Base-by-base conservation (phyloP, 35 echinoderm and acorn worm species). In the Apostichopus californicus region DNA sequence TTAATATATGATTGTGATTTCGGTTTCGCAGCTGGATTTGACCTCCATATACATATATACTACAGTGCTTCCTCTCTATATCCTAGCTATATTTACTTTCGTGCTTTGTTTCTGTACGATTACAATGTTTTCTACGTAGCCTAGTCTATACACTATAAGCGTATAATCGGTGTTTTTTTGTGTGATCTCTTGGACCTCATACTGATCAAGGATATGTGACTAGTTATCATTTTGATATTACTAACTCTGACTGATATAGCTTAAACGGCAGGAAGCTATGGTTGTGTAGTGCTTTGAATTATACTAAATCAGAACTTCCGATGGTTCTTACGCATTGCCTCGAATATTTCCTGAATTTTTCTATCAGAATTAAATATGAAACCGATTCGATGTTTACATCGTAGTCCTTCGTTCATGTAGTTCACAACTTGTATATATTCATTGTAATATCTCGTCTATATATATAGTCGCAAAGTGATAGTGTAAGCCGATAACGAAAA, bases 331-430 rank as follows among this genome's bases (percentile, higher is more conserved):
- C 52, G 86, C 86, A 89, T 89, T 89, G 86, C 86, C 86, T 89
- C 86, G 28, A 73, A 89, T 89, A 89, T 89, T 89, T 89, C 86
- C 86, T 89, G 86, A 89, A 89, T 89, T 28, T 89, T 89, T 89
- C 13, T 73, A 89, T 89, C 64, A 89, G 86, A 55, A 60, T 89
- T 66, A 89, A 89, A 89, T 89, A 89, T 66, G 80, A 82, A 82
- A 82, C 80, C 80, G 80, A 55, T 82, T 82, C 80, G 14, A 82
- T 57, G 80, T 82, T 57, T 82, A 82, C 80, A 82, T 55, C 22
- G 80, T 57, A 12, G 7, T 12, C 6, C 71, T 75, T 75, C 71
- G 20, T 22, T 75, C 71, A 75, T 75, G 71, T 18, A 75, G 71
- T 75, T 78, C 10, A 14, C 11, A 82, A 15, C 34, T 46, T 46